A percentile compares a stretch with the other conserved stretches of the same genome.
Evolutionary conservation across 2,113 vertebrate species (phyloP).

Genomic region (Desmodus rotundus): DNA sequence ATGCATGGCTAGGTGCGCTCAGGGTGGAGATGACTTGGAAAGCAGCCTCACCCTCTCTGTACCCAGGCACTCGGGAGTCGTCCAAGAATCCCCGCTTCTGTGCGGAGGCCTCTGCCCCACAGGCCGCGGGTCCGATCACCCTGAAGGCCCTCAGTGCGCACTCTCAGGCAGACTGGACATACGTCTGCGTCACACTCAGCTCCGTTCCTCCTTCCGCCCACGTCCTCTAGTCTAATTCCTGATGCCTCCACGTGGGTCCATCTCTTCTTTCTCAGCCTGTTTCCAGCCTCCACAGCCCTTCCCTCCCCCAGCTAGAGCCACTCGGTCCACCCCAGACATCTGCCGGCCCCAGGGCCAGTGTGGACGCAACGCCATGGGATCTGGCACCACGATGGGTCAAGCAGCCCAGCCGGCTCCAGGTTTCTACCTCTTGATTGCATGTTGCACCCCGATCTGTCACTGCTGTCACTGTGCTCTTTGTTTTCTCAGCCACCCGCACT

Average conservation of each 20-base stretch:
- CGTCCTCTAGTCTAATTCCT: background rate
- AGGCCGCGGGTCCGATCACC: background rate
- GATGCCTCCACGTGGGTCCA: background rate
- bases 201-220: background rate
- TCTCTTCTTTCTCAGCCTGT: background rate
- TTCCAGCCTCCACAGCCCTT: background rate
- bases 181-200: background rate
- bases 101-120: background rate
- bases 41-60: background rate
- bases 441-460: background rate
- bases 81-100: background rate
- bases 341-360: background rate
- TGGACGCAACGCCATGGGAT: background rate
- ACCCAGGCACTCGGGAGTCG: fast-evolving
- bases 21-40: background rate
- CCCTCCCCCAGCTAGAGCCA: background rate
- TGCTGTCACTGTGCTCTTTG: background rate
- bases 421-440: background rate
- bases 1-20: background rate
- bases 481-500: background rate
- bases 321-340: background rate
- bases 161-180: background rate
- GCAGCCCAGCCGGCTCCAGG: background rate
- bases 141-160: background rate
- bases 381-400: fast-evolving